Base-by-base conservation (phyloP, 2,113 vertebrate genomes). In the Gallinago media region DNA sequence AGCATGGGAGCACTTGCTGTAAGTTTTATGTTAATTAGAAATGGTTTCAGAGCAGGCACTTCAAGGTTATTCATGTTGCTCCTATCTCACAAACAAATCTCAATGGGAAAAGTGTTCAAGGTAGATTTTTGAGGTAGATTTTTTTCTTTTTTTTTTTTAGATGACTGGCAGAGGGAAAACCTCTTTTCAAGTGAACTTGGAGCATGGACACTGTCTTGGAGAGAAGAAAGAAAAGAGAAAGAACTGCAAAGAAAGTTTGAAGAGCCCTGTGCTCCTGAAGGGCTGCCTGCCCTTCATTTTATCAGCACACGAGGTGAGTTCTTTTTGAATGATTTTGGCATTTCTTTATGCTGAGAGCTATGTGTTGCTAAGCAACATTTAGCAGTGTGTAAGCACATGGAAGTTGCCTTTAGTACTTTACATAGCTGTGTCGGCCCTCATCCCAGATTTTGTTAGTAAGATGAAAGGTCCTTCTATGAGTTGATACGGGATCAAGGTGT, bases 381-480 rank as follows among this genome's bases (percentile, higher is more conserved):
- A 93, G 73, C 66, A 55, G 74, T 54, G 68, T 46, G 84, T 76
- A 76, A 91, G 74, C 63, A 79, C 68, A 40, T 34, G 42, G 70
- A 83, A 83, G 71, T 56, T 87, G 79, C 88, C 59, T 91, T 89
- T 76, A n/a, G 63, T 92, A 73, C 50, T 96, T 92, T 63, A 40
- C 34, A 29, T 85, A 77, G 56, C 67, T 38, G 36, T 50, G 59
- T 47, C 59, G 72, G 19, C 55, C 92, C 71, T 95, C 63, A 89
- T 92, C 80, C 62, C 50, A 68, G 46, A 47, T 71, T 75, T 65
- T 68, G 52, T 66, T 67, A 81, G 75, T 32, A 50, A 88, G 87
- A 96, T 91, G 63, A 96, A 95, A 95, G 87, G 40, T 94, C 56
- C 65, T 86, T 89, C 31, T 55, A 44, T 63, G 78, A 75, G 73